Percentiles rank a stretch among this genome's conserved stretches.
These are phyloP conservation scores for Epinotia nisella DNA, from an alignment of 2,888 invertebrate genomes.

Conservation along the genomic window DNA sequence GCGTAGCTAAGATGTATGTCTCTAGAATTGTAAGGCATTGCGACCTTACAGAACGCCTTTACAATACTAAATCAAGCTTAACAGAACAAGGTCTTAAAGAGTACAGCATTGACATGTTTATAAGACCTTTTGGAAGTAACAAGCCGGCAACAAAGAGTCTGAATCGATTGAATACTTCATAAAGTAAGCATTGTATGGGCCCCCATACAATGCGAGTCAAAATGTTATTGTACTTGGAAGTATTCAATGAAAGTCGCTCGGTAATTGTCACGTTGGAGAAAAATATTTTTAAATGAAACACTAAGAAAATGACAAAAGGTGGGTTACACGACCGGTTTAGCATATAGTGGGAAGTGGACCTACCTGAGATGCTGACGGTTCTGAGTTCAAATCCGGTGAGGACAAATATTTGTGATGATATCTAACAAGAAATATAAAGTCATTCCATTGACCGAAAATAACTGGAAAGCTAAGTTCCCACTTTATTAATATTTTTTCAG, in stretches of 20 bases:
- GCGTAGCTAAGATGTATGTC: background rate
- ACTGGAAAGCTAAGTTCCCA: too few species aligned
- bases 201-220: slow-evolving; percentile 13
- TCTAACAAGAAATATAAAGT: too few species aligned
- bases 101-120: background rate
- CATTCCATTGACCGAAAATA: too few species aligned
- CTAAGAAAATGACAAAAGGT: background rate
- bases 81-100: background rate
- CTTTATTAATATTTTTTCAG: too few species aligned
- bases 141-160: background rate
- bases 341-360: too few species aligned
- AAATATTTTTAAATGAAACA: background rate
- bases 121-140: slow-evolving; percentile 2
- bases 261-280: slow-evolving; percentile 3
- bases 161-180: slow-evolving; percentile 18
- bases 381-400: too few species aligned
- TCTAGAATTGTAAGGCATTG: background rate
- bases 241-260: slow-evolving; percentile 13
- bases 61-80: background rate
- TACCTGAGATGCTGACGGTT: too few species aligned
- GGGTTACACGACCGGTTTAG: too few species aligned
- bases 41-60: background rate
- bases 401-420: too few species aligned
- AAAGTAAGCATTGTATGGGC: slow-evolving; percentile 5
- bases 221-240: slow-evolving; percentile 11